phyloP scores from a whole-genome alignment of 2,113 vertebrate species.

The Scartelaos histophorus region DNA sequence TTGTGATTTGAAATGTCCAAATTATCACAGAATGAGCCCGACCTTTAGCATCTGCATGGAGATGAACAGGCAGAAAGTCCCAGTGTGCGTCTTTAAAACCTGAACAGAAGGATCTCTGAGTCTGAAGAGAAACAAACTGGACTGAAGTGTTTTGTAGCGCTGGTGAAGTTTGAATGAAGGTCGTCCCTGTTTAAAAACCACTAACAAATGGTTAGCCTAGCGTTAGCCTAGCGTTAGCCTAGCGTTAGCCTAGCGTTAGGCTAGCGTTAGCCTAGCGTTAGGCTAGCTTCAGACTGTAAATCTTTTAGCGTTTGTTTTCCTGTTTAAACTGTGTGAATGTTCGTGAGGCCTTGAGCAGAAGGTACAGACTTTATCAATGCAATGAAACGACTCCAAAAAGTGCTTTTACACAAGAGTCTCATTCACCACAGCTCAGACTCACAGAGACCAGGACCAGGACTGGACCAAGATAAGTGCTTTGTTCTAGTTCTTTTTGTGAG shows the following conservation, averaged over 20 bases:
- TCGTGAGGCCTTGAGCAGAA: slow-evolving; percentile 54
- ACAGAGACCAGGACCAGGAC: neutral
- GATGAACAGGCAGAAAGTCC: too few species aligned
- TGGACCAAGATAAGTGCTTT: neutral
- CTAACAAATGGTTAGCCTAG: too few species aligned
- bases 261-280: too few species aligned
- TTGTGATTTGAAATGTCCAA: too few species aligned
- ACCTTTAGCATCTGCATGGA: too few species aligned
- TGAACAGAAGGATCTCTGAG: neutral
- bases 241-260: too few species aligned
- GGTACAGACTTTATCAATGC: slow-evolving; percentile 60
- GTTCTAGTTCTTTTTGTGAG: neutral
- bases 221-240: too few species aligned
- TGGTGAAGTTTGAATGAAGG: neutral
- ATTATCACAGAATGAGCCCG: too few species aligned
- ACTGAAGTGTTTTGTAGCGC: neutral
- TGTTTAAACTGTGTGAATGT: slow-evolving; percentile 24
- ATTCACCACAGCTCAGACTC: neutral
- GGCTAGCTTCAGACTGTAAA: neutral
- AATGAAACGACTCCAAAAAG: slow-evolving; percentile 41
- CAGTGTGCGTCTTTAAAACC: too few species aligned
- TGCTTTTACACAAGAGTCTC: slow-evolving; percentile 41
- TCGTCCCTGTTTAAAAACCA: neutral
- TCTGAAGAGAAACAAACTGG: neutral
- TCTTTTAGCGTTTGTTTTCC: neutral